Evolutionary conservation across 1,140 invertebrate genomes (phyloP).

Genomic region (Hyles euphorbiae): DNA sequence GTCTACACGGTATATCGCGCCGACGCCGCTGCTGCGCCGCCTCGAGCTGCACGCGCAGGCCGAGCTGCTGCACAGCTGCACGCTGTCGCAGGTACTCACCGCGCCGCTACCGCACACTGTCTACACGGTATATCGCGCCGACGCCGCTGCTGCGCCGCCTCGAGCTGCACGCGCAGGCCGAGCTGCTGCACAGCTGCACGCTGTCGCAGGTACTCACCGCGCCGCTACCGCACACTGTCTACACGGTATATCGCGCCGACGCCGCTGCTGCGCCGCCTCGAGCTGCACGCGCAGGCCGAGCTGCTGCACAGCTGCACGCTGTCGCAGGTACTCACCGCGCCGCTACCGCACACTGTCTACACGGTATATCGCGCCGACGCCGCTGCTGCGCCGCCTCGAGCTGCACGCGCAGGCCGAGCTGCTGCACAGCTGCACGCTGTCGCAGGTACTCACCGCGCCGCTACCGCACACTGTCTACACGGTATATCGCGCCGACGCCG

Average conservation of each 20-base stretch:
- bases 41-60: slow-evolving; percentile 84
- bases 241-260: slow-evolving; percentile 70
- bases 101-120: too few species aligned
- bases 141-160: slow-evolving; percentile 77
- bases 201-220: slow-evolving; percentile 80
- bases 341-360: too few species aligned
- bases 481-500: slow-evolving; percentile 73
- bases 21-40: slow-evolving; percentile 76
- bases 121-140: slow-evolving; percentile 63
- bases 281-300: slow-evolving; percentile 84
- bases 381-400: slow-evolving; percentile 78
- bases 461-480: too few species aligned
- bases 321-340: slow-evolving; percentile 78
- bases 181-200: slow-evolving; percentile 83
- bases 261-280: slow-evolving; percentile 77
- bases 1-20: slow-evolving; percentile 52
- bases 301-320: slow-evolving; percentile 84
- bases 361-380: slow-evolving; percentile 71
- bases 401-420: slow-evolving; percentile 84
- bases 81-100: slow-evolving; percentile 81
- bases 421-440: slow-evolving; percentile 83
- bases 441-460: slow-evolving; percentile 77
- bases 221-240: too few species aligned
- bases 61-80: slow-evolving; percentile 83
- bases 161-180: slow-evolving; percentile 84